Percentiles rank a stretch among this genome's conserved stretches.
These are phyloP conservation scores for Oryctolagus cuniculus DNA, from an alignment of 2,113 vertebrate genomes.

Conservation along the genomic window mOryCun1.1 NC_091435.1:24990501-24991000, in stretches of 20 bases:
- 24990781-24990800: slow-evolving; percentile 87
- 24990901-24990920: slow-evolving; percentile 75
- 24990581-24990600: background rate
- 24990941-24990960: slow-evolving; percentile 82
- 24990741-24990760: slow-evolving; percentile 80
- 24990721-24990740: slow-evolving; percentile 84
- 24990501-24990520: background rate
- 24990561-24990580: background rate
- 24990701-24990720: slow-evolving; percentile 57
- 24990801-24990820: slow-evolving; percentile 87
- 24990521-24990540: slow-evolving; percentile 14
- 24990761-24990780: slow-evolving; percentile 87
- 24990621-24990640: background rate
- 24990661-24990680: slow-evolving; percentile 32
- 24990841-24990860: slow-evolving; percentile 82
- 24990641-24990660: slow-evolving; percentile 10
- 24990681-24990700: slow-evolving; percentile 63
- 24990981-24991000: slow-evolving; percentile 70
- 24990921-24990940: slow-evolving; percentile 83
- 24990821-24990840: slow-evolving; percentile 87
- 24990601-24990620: slow-evolving; percentile 51
- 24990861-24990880: slow-evolving; percentile 66
- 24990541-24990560: slow-evolving; percentile 18
- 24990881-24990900: slow-evolving; percentile 66
- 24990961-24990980: slow-evolving; percentile 77